Conservation (phyloP, 2,797 vertebrate genomes). For the Xiphophorus birchmanni region DNA sequence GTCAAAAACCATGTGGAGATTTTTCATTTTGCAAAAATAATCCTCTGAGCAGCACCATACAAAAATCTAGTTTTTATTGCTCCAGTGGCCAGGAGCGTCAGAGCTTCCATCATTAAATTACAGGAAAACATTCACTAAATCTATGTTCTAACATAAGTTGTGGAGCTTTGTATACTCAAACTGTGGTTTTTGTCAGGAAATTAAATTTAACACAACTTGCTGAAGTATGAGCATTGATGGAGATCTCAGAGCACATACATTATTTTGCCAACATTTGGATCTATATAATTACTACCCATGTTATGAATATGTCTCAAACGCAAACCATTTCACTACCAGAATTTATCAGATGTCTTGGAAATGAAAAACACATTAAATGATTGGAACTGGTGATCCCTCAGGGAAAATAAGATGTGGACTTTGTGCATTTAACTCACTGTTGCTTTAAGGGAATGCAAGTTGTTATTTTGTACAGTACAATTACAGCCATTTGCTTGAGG, state of each 20-base stretch:
- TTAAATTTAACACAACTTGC: constrained; percentile 14
- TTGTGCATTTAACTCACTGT: constrained; percentile 27
- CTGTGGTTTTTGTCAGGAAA: constrained; percentile 23
- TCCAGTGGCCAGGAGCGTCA: constrained; percentile 8
- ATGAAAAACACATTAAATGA: constrained; percentile 8
- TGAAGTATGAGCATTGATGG: background rate
- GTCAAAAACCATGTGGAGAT: background rate
- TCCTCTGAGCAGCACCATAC: background rate
- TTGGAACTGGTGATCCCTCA: constrained; percentile 1
- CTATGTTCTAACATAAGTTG: background rate
- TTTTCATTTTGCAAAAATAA: background rate
- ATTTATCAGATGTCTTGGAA: constrained; percentile 22
- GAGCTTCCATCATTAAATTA: constrained; percentile 4
- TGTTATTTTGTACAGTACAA: constrained; percentile 41
- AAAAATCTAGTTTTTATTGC: constrained; percentile 4
- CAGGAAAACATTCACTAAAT: constrained; percentile 8
- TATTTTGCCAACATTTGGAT: background rate
- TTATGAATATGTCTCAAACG: constrained; percentile 11
- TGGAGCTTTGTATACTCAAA: background rate
- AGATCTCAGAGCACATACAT: background rate
- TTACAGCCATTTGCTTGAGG: constrained; percentile 45
- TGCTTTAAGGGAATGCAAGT: constrained; percentile 6
- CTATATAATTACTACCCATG: constrained; percentile 9
- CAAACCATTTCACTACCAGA: constrained; percentile 14
- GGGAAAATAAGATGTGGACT: constrained; percentile 4